These are phyloP conservation scores for Aphyosemion australe DNA, from an alignment of 2,113 vertebrate species.

Conservation along the genomic window DNA sequence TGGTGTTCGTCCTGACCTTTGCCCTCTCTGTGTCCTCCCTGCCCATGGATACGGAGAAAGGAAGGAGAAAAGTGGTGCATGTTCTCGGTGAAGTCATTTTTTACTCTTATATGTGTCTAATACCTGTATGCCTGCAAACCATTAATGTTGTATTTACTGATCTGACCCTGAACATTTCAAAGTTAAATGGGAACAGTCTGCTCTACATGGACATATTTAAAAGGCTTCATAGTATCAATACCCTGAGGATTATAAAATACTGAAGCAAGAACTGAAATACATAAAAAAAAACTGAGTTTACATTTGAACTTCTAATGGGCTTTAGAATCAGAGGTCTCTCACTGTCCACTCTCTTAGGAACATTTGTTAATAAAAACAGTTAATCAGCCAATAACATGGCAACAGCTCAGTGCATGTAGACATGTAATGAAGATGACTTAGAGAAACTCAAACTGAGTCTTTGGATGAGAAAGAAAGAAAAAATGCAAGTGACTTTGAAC, in stretches of 20 bases:
- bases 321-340: too few relatives aligned
- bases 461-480: too few relatives aligned
- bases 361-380: too few relatives aligned
- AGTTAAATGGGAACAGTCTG: neutral
- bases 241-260: neutral
- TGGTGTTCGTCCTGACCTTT: slow-evolving; percentile 59
- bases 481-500: too few relatives aligned
- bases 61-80: slow-evolving; percentile 88
- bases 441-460: too few relatives aligned
- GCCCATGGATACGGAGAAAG: slow-evolving; percentile 64
- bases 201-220: neutral
- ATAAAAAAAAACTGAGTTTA: neutral
- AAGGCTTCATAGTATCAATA: neutral
- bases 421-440: too few relatives aligned
- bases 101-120: neutral
- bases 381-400: too few relatives aligned
- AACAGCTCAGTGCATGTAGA: too few relatives aligned
- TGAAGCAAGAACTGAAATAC: neutral
- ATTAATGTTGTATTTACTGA: neutral
- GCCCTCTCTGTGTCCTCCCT: slow-evolving; percentile 41
- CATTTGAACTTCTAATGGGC: neutral
- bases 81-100: slow-evolving; percentile 84
- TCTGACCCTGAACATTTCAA: neutral
- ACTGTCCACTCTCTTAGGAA: too few relatives aligned
- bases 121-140: neutral